Base-by-base conservation (phyloP, 1,140 invertebrate genomes). In the Drosophila punjabiensis region DNA sequence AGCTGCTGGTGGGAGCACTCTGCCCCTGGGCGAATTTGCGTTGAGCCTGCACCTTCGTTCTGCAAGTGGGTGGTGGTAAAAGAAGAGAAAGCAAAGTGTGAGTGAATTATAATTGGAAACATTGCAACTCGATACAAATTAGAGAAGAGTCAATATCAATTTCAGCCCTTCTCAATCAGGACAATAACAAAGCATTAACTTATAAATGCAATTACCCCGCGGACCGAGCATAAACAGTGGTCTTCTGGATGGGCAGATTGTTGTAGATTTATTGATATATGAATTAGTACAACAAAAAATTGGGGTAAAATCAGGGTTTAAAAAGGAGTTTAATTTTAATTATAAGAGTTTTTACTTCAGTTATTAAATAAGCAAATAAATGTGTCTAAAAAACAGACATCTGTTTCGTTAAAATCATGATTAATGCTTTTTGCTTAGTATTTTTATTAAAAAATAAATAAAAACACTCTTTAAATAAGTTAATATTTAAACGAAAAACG, bases 21-120 rank as follows among this genome's bases (percentile, higher is more conserved):
- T 86, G 95, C 28, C 97, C 97, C 94, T 98, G 97, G 48, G 97
- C 97, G 95, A 98, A 98, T 94, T 98, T 98, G 74, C 97, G 94
- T 93, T 98, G 97, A 39, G 97, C 97, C 92, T 97, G 97, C 62
- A 98, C 96, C 94, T 96, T 96, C 28, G 95, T 96, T 88, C 96
- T 96, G 79, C n/a, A 94, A 92, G 45, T 1, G 33, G 16, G 0
- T 10, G 7, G 9, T 33, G 18, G 47, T 10, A n/a, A 48, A 24
- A 65, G 43, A 41, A 62, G 11, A 48, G 28, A 61, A 41, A 63
- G 39, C 24, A 50, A 13, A 64, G 59, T 47, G 37, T 71, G 58
- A 75, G 79, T 69, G 39, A 66, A 28, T 84, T 85, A 67, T 81
- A 81, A 85, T 81, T 88, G 70, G 37, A 33, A 68, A 32, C 9